Conservation (phyloP, 2,797 vertebrate species). For the Falco novaeseelandiae region DNA sequence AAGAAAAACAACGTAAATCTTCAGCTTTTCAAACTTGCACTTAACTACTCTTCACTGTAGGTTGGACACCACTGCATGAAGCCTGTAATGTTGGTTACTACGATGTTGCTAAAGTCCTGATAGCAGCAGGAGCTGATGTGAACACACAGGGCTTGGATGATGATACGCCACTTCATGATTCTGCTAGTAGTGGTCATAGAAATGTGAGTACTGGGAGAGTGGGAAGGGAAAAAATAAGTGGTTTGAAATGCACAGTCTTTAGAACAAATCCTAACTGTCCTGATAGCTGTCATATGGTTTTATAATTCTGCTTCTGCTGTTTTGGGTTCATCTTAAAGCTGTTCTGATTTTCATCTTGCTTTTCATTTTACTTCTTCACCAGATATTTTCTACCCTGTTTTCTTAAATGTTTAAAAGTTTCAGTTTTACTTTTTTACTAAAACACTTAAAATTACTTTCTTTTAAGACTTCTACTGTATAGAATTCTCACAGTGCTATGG, state of each 20-base stretch:
- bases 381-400: background rate
- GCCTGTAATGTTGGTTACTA: conserved; percentile 98
- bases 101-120: conserved; percentile 95
- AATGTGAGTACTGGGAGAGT: conserved; percentile 81
- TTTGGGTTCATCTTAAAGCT: background rate
- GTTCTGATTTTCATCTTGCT: background rate
- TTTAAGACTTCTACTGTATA: background rate
- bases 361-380: background rate
- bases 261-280: background rate
- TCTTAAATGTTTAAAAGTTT: background rate
- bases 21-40: background rate
- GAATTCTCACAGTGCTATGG: background rate
- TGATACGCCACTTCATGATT: conserved; percentile 97
- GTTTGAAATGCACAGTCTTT: background rate
- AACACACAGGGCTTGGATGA: conserved; percentile 98
- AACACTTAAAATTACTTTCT: background rate
- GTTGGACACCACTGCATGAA: conserved; percentile 98
- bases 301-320: background rate
- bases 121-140: conserved; percentile 95
- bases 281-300: background rate
- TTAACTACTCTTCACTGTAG: conserved; percentile 66
- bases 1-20: background rate
- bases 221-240: background rate
- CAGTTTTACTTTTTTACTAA: background rate
- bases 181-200: conserved; percentile 96